phyloP scores from a whole-genome alignment of 2,113 vertebrate species.

The Apodemus sylvaticus region DNA sequence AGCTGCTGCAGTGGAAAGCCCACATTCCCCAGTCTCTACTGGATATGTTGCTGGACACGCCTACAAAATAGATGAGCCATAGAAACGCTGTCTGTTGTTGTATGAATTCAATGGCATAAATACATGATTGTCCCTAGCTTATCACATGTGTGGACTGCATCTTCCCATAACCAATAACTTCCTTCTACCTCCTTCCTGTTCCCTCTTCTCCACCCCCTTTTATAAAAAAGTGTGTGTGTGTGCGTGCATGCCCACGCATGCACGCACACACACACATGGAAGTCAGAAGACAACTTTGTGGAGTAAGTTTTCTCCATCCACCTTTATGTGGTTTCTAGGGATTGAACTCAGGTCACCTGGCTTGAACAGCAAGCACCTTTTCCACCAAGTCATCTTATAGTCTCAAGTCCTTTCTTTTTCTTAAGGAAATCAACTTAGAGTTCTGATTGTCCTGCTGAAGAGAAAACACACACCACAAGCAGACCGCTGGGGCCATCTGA shows the following conservation, averaged over 20 bases:
- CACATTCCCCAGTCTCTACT: not conserved
- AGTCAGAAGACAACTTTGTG: not conserved
- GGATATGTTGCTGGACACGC: not conserved
- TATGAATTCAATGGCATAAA: not conserved
- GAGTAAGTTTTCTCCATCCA: not conserved
- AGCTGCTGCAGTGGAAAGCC: not conserved
- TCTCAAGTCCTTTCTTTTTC: not conserved
- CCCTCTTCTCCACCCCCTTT: not conserved
- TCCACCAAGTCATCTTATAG: not conserved
- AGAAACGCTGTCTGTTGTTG: not conserved
- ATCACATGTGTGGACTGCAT: not conserved
- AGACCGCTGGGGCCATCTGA: not conserved
- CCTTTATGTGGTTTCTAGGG: not conserved
- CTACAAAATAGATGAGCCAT: not conserved
- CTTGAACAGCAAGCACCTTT: not conserved
- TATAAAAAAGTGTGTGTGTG: not conserved
- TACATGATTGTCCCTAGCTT: not conserved
- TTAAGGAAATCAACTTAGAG: not conserved
- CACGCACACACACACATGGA: not conserved
- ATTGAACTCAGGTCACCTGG: not conserved
- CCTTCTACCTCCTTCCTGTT: not conserved
- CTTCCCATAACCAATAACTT: not conserved
- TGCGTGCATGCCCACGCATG: not conserved
- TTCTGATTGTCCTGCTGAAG: not conserved
- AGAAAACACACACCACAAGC: not conserved